Conservation (phyloP, 1,140 invertebrate species). For the Drosophila equinoxialis region DNA sequence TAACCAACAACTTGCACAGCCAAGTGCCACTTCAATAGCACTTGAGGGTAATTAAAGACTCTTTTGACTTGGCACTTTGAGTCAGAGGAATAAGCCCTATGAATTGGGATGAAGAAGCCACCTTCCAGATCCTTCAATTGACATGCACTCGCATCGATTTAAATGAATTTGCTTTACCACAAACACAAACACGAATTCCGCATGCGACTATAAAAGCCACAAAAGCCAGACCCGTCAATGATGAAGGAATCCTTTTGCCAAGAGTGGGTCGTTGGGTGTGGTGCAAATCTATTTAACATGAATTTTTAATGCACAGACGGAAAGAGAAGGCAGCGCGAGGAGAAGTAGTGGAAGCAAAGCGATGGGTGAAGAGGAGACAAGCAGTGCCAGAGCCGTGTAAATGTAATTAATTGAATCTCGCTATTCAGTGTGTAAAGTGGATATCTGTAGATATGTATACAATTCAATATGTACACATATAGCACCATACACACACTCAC, state of each 20-base stretch:
- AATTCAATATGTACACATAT: not conserved
- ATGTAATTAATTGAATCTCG: conserved; percentile 67
- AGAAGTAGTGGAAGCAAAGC: not conserved
- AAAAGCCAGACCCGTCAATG: conserved; percentile 33
- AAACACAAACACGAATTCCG: conserved; percentile 12
- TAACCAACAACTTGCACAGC: not conserved
- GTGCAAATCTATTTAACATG: conserved; percentile 54
- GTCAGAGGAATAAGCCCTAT: not conserved
- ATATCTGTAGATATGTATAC: conserved; percentile 24
- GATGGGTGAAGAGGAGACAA: not conserved
- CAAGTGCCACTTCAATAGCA: conserved; percentile 24
- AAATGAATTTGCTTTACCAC: conserved; percentile 15
- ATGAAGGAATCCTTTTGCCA: conserved; percentile 4
- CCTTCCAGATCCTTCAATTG: not conserved
- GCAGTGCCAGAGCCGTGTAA: conserved; percentile 31
- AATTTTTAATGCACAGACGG: conserved; percentile 67
- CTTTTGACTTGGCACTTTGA: conserved; percentile 3
- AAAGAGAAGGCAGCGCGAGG: conserved; percentile 29
- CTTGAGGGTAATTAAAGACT: conserved; percentile 61
- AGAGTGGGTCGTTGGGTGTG: not conserved
- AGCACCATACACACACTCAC: too few relatives aligned
- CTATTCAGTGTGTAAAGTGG: conserved; percentile 22
- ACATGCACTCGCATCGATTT: conserved; percentile 4
- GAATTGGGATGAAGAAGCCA: not conserved
- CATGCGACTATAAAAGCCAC: conserved; percentile 32